A percentile compares a stretch with the other conserved stretches of the same genome.
phyloP scores from a whole-genome alignment of 2,888 invertebrate genomes.

The Nemurella pictetii region DNA sequence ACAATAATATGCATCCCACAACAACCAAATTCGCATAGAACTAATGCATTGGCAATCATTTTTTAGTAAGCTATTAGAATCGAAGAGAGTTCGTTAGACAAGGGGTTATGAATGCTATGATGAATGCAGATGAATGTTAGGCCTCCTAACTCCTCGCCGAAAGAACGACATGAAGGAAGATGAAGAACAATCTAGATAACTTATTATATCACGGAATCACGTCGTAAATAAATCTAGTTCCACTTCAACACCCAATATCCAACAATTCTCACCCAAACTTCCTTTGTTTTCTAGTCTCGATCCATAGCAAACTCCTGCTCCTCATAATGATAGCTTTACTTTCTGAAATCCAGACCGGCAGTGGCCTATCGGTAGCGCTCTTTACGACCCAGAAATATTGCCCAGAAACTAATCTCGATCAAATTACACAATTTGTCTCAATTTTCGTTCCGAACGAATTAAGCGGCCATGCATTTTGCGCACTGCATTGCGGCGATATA shows the following conservation, averaged over 20 bases:
- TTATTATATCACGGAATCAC: not conserved
- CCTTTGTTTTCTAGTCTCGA: not conserved
- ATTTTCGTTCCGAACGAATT: not conserved
- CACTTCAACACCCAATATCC: slow-evolving; percentile 12
- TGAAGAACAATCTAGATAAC: slow-evolving; percentile 5
- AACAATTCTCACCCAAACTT: not conserved
- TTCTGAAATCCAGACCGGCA: not conserved
- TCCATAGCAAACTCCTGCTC: not conserved
- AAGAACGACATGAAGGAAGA: not conserved
- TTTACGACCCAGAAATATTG: not conserved
- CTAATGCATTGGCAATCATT: too few species aligned
- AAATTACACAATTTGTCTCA: not conserved
- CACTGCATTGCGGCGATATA: not conserved
- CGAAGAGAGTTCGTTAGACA: too few species aligned
- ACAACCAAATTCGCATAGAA: too few species aligned
- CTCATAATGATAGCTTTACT: not conserved
- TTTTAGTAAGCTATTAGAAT: too few species aligned
- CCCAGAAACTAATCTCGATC: not conserved
- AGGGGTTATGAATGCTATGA: too few species aligned
- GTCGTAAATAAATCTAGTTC: slow-evolving; percentile 6
- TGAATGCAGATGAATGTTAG: too few species aligned
- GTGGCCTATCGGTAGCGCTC: not conserved
- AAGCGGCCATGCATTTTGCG: not conserved
- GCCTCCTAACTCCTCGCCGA: not conserved
- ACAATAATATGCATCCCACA: too few species aligned